Conservation (phyloP, 92 coral and sea anemone species). For the Phymanthus crucifer region DNA sequence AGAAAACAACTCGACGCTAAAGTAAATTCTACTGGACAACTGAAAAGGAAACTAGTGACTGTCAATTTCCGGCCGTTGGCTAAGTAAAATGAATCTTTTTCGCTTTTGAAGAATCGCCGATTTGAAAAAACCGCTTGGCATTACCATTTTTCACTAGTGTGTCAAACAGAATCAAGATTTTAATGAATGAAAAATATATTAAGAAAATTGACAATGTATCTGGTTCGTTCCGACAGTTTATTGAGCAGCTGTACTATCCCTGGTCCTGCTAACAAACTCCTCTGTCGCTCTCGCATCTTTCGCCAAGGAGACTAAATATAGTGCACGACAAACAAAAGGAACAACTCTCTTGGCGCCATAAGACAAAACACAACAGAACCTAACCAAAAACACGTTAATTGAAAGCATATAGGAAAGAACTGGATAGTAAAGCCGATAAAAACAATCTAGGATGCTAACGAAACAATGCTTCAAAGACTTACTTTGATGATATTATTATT, state of each 20-base stretch:
- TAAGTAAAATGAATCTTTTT: not conserved
- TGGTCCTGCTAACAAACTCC: too few relatives aligned
- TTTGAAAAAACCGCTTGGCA: not conserved
- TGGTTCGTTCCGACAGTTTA: not conserved
- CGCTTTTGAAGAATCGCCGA: not conserved
- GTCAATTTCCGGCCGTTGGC: not conserved
- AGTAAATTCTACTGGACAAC: not conserved
- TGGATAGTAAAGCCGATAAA: too few relatives aligned
- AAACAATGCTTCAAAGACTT: too few relatives aligned
- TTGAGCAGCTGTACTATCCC: not conserved
- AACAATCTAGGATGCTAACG: too few relatives aligned
- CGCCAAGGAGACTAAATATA: not conserved
- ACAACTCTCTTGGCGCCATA: too few relatives aligned
- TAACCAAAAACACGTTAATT: too few relatives aligned
- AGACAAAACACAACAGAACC: too few relatives aligned
- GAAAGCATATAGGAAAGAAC: too few relatives aligned
- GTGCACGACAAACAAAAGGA: too few relatives aligned
- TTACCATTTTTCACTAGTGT: not conserved
- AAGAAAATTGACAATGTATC: not conserved
- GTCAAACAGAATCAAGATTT: not conserved
- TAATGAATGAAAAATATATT: not conserved
- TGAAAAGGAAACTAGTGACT: not conserved
- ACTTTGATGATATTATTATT: too few relatives aligned
- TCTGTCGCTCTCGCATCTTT: too few relatives aligned
- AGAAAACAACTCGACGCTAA: not conserved